These are phyloP conservation scores for Rhabdophis nuchalis DNA, from an alignment of 2,797 vertebrate genomes.

Conservation along the genomic window DNA sequence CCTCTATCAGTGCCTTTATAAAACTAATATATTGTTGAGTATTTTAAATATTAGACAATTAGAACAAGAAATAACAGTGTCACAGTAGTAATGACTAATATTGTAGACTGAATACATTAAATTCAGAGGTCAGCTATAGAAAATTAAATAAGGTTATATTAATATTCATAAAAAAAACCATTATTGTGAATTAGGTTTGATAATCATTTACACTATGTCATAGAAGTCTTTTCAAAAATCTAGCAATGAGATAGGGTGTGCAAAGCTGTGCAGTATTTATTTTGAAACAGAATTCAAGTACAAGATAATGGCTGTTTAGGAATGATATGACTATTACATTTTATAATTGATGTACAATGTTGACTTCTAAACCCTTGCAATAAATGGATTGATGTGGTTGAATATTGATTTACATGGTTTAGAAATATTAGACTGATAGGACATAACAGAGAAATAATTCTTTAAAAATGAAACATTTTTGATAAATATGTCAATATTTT, in stretches of 20 bases:
- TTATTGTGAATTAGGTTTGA: slow-evolving; percentile 49
- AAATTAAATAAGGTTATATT: slow-evolving; percentile 35
- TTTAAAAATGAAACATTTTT: not conserved
- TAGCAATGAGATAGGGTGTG: slow-evolving; percentile 30
- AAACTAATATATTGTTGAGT: not conserved
- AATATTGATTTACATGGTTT: not conserved
- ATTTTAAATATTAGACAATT: slow-evolving; percentile 21
- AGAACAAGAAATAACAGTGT: slow-evolving; percentile 23
- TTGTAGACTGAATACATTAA: slow-evolving; percentile 30
- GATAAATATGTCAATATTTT: not conserved
- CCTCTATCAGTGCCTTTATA: not conserved
- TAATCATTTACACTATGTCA: slow-evolving; percentile 47
- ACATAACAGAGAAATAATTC: not conserved
- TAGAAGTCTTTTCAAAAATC: slow-evolving; percentile 41
- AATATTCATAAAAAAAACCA: slow-evolving; percentile 43
- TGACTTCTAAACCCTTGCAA: slow-evolving; percentile 6
- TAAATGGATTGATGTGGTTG: slow-evolving; percentile 5
- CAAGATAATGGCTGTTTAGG: slow-evolving; percentile 50
- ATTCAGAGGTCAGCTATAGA: slow-evolving; percentile 30
- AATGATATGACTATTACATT: slow-evolving; percentile 19
- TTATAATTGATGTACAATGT: slow-evolving; percentile 21
- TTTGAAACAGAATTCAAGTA: slow-evolving; percentile 47
- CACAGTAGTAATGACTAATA: slow-evolving; percentile 22
- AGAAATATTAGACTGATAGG: not conserved
- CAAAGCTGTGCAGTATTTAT: slow-evolving; percentile 16